Evolutionary conservation across 2,797 vertebrate genomes (phyloP).

Genomic region (Pipistrellus pipistrellus): DNA sequence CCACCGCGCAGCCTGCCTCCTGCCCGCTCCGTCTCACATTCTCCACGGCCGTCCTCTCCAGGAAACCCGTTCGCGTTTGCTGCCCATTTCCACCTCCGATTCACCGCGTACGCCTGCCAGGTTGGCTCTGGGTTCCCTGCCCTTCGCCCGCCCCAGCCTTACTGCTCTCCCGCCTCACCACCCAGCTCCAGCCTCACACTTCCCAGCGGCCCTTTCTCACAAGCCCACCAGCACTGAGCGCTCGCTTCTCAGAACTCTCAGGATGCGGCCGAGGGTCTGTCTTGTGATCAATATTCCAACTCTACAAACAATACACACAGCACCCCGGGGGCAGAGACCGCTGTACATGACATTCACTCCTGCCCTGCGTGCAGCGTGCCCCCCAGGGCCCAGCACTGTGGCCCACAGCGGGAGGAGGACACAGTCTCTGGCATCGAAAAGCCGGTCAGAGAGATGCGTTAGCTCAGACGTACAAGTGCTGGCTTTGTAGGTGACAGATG

Average conservation of each 20-base stretch:
- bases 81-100: background rate
- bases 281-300: slow-evolving; percentile 4
- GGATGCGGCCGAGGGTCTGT: background rate
- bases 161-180: background rate
- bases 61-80: background rate
- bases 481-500: background rate
- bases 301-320: slow-evolving; percentile 10
- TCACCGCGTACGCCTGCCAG: background rate
- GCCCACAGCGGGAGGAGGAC: background rate
- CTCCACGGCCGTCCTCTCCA: background rate
- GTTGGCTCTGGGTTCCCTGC: background rate
- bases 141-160: background rate
- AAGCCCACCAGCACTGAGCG: background rate
- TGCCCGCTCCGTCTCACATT: background rate
- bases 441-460: background rate
- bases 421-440: background rate
- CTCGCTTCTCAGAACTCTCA: background rate
- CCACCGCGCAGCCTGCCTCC: background rate
- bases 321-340: background rate
- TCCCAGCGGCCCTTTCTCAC: background rate
- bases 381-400: background rate
- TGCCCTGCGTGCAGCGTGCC: background rate
- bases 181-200: background rate
- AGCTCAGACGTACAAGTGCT: background rate
- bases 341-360: background rate